A percentile compares a stretch with the other conserved stretches of the same genome.
These are phyloP conservation scores for Diploptera punctata DNA, from an alignment of 2,888 invertebrate genomes.

Conservation along the genomic window DNA sequence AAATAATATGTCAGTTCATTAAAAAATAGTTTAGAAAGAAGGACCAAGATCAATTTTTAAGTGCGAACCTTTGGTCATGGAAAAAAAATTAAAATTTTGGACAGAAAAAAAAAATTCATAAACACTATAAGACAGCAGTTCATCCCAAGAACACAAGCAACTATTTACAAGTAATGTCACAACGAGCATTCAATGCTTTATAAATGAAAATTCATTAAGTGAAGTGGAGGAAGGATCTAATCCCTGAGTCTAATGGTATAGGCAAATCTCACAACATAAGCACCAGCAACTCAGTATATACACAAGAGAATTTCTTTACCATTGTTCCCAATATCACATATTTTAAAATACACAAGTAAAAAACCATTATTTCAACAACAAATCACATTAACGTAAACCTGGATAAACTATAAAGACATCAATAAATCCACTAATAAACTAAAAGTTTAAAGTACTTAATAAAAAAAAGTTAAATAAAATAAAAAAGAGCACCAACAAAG, in stretches of 20 bases:
- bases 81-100: not conserved
- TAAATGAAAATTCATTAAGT: not conserved
- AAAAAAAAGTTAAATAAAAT: too few relatives aligned
- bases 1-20: not conserved
- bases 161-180: not conserved
- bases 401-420: not conserved
- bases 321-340: slow-evolving; percentile 21
- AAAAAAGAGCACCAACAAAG: not conserved
- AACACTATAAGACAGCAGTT: not conserved
- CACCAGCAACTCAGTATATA: not conserved
- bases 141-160: not conserved
- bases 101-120: not conserved
- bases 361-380: not conserved
- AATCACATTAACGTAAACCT: not conserved
- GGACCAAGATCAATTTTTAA: not conserved
- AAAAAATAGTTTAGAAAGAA: slow-evolving; percentile 19
- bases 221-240: slow-evolving; percentile 12
- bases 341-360: slow-evolving; percentile 14
- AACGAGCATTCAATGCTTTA: not conserved
- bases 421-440: not conserved
- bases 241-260: slow-evolving; percentile 26
- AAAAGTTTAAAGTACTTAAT: not conserved
- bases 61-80: slow-evolving; percentile 34
- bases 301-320: slow-evolving; percentile 9
- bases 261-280: slow-evolving; percentile 5